Base-by-base conservation (phyloP, 2,888 invertebrate species). In the Amblyteles armatorius region DNA sequence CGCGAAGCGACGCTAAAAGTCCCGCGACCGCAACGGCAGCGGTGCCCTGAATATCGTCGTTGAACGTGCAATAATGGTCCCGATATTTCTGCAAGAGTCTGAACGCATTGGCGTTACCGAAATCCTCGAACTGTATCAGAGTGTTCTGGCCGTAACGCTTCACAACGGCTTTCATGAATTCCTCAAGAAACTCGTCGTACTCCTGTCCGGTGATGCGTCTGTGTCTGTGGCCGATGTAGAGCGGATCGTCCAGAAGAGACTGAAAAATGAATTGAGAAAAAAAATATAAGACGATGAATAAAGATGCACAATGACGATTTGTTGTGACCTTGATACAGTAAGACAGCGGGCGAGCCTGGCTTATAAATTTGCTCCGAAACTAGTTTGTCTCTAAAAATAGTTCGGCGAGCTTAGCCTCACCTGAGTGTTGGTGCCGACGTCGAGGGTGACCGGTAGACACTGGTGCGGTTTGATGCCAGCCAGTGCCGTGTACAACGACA, bases 1-100 rank as follows among this genome's bases (percentile, higher is more conserved):
- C 94, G 83, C 97, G 95, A 60, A 98, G 95, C 33, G 98, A 97
- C 55, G 99, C 98, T 86, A 99, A 93, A 69, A 99, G 95, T 0
- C 99, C 99, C 16, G 98, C 98, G 29, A 99, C 97, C 13, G 99
- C 99, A 22, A 99, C 99, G 5, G 98, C 95, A 2, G 99, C 99
- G 4, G 99, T 99, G 92, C 99, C 99, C 94, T 99, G 99, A 93
- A 99, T 99, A 94, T 99, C 99, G 94, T 99, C 99, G 94, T 99
- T 99, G 94, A 99, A 99, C 16, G 98, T 99, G 94, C 99, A 99
- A 94, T 97, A 97, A 91, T 96, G 93, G 90, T 97, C 95, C 60
- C 98, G 96, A 94, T 99, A 99, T 93, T 98, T 98, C 91, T 96
- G 97, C 87, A 99, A 95, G 79, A 99, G 95, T 50, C 98, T 95